Evolutionary conservation across 2,888 invertebrate species (phyloP).

Genomic region (Petrolisthes manimaculis): DNA sequence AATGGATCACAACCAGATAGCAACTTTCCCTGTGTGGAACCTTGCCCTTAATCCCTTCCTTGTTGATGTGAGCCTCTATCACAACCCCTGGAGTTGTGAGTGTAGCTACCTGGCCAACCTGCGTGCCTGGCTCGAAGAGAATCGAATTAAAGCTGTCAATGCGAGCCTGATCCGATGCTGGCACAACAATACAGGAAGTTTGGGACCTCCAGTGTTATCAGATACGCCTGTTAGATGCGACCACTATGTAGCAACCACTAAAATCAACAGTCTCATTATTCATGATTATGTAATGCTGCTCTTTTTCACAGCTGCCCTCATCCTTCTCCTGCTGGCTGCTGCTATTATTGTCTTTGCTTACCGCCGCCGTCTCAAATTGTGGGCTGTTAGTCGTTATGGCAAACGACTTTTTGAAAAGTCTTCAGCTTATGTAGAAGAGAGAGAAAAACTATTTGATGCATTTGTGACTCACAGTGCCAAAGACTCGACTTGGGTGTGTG

Average conservation of each 20-base stretch:
- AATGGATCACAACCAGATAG: constrained; percentile 86
- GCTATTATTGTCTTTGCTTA: constrained; percentile 79
- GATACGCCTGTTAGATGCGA: constrained; percentile 58
- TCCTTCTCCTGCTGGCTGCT: constrained; percentile 77
- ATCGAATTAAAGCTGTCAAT: constrained; percentile 85
- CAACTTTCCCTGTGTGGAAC: constrained; percentile 88
- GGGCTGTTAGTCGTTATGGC: constrained; percentile 85
- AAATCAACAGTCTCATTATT: constrained; percentile 68
- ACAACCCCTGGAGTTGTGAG: constrained; percentile 93
- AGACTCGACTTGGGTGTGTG: constrained; percentile 91
- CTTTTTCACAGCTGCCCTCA: constrained; percentile 79
- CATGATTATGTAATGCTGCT: constrained; percentile 83
- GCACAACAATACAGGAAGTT: constrained; percentile 54
- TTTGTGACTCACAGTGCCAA: constrained; percentile 95
- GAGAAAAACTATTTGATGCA: constrained; percentile 86
- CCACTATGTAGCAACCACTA: constrained; percentile 61
- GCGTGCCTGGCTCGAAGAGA: constrained; percentile 83
- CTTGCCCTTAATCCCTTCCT: constrained; percentile 86
- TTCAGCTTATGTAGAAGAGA: constrained; percentile 57
- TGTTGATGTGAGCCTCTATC: constrained; percentile 84
- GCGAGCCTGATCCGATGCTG: constrained; percentile 69
- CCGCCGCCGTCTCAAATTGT: constrained; percentile 83
- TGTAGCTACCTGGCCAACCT: constrained; percentile 83
- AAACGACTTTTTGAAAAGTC: constrained; percentile 76
- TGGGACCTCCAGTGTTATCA: constrained; percentile 53